Conservation (phyloP, 2,888 invertebrate genomes). For the Cenopis cana region DNA sequence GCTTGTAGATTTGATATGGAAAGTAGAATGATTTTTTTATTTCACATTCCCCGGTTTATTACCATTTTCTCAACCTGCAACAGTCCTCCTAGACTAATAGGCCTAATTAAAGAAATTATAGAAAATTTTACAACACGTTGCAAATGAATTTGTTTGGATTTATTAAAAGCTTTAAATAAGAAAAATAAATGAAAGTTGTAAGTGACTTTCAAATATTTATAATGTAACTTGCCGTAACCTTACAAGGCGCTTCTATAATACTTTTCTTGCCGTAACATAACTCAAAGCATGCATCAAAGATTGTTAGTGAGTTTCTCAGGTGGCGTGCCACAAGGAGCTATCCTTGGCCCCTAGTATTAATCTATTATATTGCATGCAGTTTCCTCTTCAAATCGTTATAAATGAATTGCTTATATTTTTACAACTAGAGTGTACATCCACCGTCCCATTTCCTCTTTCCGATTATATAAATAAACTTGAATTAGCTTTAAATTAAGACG, state of each 20-base stretch:
- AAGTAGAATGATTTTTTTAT: conserved; percentile 32
- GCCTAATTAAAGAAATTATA: conserved; percentile 36
- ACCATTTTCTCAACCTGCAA: conserved; percentile 51
- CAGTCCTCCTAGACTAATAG: conserved; percentile 28
- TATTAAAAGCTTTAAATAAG: conserved; percentile 37
- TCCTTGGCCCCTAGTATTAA: conserved; percentile 50
- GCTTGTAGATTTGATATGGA: conserved; percentile 80
- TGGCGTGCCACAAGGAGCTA: conserved; percentile 55
- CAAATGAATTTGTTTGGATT: conserved; percentile 28
- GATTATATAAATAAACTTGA: conserved; percentile 67
- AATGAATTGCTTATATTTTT: conserved; percentile 73
- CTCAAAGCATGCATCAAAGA: conserved; percentile 32
- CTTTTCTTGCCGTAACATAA: conserved; percentile 25
- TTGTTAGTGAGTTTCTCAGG: conserved; percentile 45
- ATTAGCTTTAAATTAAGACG: conserved; percentile 79
- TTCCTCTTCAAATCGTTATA: conserved; percentile 57
- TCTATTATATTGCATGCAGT: conserved; percentile 56
- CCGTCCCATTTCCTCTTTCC: conserved; percentile 84
- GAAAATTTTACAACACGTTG: conserved; percentile 25
- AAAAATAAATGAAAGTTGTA: conserved; percentile 11
- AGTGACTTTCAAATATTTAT: conserved; percentile 14
- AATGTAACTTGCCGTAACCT: conserved; percentile 17
- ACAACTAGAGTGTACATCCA: conserved; percentile 76
- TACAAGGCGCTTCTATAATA: conserved; percentile 24
- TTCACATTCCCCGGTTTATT: conserved; percentile 39